Evolutionary conservation across 2,888 invertebrate genomes (phyloP), one percentile per base, ranked within the genome.

Genomic region (Netelia inedita): DNA sequence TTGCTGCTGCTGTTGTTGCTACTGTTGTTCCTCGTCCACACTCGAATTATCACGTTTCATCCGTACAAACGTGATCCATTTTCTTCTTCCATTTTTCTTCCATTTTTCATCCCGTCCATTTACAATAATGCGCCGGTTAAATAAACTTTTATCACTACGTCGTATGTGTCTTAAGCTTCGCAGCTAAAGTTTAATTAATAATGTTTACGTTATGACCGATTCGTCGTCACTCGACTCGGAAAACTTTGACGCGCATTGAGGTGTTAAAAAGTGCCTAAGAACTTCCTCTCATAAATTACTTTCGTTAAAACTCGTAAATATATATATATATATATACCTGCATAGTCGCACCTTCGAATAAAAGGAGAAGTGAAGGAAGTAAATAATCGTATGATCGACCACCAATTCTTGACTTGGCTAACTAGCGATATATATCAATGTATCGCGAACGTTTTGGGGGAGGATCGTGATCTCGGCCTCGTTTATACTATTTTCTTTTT

Each of bases 171-270:
- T 53, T 79, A 80, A 57, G 6, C 28, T 80, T 66, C 43, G 65
- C 28, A 66, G 57, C 73, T 80, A 73, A 5, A 3, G 28, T 61
- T 61, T 61, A 61, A 61, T 61, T 28, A 19, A 59, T 61, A 59
- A 23, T 23, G 11, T 10, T 10, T 73, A 28, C 23, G 14, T 80
- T 59, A 66, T 73, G 69, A 80, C 66, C 79, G 79, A 79, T 41
- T 72, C 55, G 63, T 79, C 79, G 79, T 63, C 79, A 53, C 23
- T 55, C 79, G 79, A 79, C 63, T 72, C 79, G 79, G 79, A 79
- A 61, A 66, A 71, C 76, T 63, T 85, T 85, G 86, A 86, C 85
- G 85, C 86, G 85, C 86, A 86, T 86, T 85, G 73, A 86, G 86
- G 86, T 86, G 85, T 85, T 82, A 81, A 72, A 80, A 79, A 81